Evolutionary conservation across 92 coral and sea anemone genomes (phyloP).

Genomic region (Epizoanthus illoricatus): DNA sequence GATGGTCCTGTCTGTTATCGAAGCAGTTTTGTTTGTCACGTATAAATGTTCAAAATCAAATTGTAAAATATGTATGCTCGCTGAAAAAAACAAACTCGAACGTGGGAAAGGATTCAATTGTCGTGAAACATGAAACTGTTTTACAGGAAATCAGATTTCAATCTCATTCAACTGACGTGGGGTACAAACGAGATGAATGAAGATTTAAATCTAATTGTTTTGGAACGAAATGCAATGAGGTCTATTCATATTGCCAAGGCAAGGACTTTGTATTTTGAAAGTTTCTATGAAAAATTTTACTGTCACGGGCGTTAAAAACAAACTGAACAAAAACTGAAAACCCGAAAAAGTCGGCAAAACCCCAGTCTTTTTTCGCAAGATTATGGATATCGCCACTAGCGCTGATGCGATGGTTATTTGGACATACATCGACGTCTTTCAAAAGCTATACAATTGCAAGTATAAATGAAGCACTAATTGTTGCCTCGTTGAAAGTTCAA

Average conservation of each 20-base stretch:
- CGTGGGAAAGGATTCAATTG: not conserved
- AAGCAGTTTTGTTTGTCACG: not conserved
- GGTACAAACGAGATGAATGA: not conserved
- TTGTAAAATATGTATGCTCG: not conserved
- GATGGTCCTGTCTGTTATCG: not conserved
- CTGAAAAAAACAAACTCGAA: not conserved
- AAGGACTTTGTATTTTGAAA: too few species aligned
- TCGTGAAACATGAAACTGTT: constrained; percentile 2
- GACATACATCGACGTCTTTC: not conserved
- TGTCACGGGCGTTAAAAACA: too few species aligned
- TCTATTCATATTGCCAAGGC: not conserved
- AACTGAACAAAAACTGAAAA: too few species aligned
- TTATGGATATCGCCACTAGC: too few species aligned
- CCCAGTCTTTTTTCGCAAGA: too few species aligned
- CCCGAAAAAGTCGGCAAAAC: too few species aligned
- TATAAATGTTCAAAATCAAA: not conserved
- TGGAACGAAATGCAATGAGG: not conserved
- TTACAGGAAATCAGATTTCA: constrained; percentile 18
- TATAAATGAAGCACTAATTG: not conserved
- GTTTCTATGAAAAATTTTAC: too few species aligned
- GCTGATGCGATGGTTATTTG: not conserved
- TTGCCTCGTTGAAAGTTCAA: constrained; percentile 7
- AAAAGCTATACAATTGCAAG: not conserved
- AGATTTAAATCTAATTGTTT: not conserved
- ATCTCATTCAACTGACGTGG: not conserved